Evolutionary conservation across 30 jellyfish, hydroid and myxozoan genomes (phyloP).

Genomic region (Rhopilema esculentum): DNA sequence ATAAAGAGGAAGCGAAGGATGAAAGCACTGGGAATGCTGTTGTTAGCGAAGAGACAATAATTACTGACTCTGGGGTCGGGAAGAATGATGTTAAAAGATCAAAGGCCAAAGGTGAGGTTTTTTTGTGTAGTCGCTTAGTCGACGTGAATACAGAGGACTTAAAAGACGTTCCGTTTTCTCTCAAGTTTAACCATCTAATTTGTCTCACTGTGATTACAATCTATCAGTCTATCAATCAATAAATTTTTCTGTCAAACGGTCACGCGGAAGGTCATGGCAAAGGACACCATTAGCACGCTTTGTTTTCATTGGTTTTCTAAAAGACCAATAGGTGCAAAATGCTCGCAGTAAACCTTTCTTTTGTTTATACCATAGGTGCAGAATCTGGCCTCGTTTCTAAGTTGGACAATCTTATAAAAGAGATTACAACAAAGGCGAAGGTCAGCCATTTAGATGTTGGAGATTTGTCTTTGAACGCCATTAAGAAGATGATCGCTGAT

Average conservation of each 20-base stretch:
- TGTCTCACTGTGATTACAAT: too few species aligned
- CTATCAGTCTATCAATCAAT: too few species aligned
- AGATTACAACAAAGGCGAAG: background rate
- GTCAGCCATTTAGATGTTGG: slow-evolving; percentile 3
- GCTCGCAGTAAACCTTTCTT: too few species aligned
- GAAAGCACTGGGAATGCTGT: background rate
- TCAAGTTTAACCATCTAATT: too few species aligned
- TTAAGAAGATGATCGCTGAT: slow-evolving; percentile 20
- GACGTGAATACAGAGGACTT: too few species aligned
- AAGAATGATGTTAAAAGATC: slow-evolving; percentile 6
- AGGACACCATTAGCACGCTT: too few species aligned
- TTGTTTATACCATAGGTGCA: background rate
- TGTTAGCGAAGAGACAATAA: background rate
- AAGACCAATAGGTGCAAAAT: too few species aligned
- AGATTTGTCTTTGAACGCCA: slow-evolving; percentile 20
- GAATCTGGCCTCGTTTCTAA: background rate
- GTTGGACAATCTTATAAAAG: background rate
- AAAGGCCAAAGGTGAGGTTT: slow-evolving; percentile 11
- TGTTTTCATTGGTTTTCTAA: too few species aligned
- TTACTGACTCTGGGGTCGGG: slow-evolving; percentile 55
- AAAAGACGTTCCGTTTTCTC: too few species aligned
- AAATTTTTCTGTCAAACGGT: too few species aligned
- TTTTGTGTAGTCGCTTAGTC: too few species aligned
- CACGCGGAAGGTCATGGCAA: too few species aligned
- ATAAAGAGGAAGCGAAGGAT: background rate